Base-by-base conservation (phyloP, 2,113 vertebrate genomes). In the Lathamus discolor region DNA sequence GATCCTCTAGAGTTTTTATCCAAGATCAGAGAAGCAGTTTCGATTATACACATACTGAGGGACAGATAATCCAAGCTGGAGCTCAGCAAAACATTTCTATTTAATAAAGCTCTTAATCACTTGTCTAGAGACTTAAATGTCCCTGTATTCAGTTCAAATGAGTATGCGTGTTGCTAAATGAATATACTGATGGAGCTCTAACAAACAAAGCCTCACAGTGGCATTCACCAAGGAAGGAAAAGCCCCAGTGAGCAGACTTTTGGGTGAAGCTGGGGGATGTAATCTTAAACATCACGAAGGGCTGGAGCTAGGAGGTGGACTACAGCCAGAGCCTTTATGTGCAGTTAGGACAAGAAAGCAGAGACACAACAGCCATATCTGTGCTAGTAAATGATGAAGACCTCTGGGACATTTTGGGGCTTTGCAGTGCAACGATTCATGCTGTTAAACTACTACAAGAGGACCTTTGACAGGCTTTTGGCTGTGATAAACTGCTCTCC, bases 31-130 rank as follows among this genome's bases (percentile, higher is more conserved):
- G 83, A 86, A 79, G 25, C 77, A 86, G 80, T 94, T 93, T 67
- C 74, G 84, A 92, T 90, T 95, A 80, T 59, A 93, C 57, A 70
- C 48, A 86, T 86, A 91, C 27, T 84, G 46, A 91, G 37, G 86
- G 78, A 92, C 33, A 93, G 67, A 89, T 76, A 88, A 90, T 85
- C 88, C 67, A 86, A 39, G 29, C 80, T 46, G 78, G 43, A 46
- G 74, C 54, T 95, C 93, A 83, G 77, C 57, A 80, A 94, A 96
- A 88, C 63, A 83, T 23, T 91, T 93, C 80, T 87, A 25, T 74
- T 94, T 84, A 92, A 90, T 92, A 95, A 94, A 93, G 66, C 88
- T 74, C 70, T 94, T 95, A 91, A 95, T 92, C 91, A 70, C 49
- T 81, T 91, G 83, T 70, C 83, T 86, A 82, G 79, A 81, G 86